Base-by-base conservation (phyloP, 2,888 invertebrate species). In the Cheilosia scutellata region DNA sequence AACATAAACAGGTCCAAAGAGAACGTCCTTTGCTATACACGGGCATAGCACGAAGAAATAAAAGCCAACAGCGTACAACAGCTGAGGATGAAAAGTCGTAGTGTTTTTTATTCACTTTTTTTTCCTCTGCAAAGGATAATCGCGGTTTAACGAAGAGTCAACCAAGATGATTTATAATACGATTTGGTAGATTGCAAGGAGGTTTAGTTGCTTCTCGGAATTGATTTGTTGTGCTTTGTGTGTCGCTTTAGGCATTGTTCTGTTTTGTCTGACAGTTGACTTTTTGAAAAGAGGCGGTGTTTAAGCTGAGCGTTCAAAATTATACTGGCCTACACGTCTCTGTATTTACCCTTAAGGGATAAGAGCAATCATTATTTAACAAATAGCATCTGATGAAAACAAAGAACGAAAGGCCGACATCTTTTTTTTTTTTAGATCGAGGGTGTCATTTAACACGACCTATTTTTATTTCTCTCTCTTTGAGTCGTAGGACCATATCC, bases 131-230 rank as follows among this genome's bases (percentile, higher is more conserved):
- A 29, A 37, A 70, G 55, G 55, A 68, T 57, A 78, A 78, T 78
- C 55, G 62, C 37, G 70, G 47, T 63, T 62, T 40, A 70, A 63
- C 29, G 60, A 78, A 55, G 53, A 68, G 68, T 77, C 62, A 62
- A 33, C 33, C 29, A 62, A 40, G 51, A 62, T 71, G 63, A 78
- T 70, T 71, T 71, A 63, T 78, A 57, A 78, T 40, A 37, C 20
- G 62, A 77, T 75, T 75, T 44, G 6, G 31, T 57, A 33, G 42
- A 57, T 57, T 47, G 37, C 20, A 47, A 42, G n/a, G 16, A 40
- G 49, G 49, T 71, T 16, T 4, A 29, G 47, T 60, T 60, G 65
- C 57, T 58, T 47, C 7, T 29, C 49, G 47, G 40, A 37, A 31
- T 65, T 57, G 65, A 58, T 75, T 66, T 65, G 31, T 31, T 44